Percentiles rank a stretch among this genome's conserved stretches.
These are phyloP conservation scores for Choreutis nemorana DNA, from an alignment of 2,888 invertebrate species.

Conservation along the genomic window DNA sequence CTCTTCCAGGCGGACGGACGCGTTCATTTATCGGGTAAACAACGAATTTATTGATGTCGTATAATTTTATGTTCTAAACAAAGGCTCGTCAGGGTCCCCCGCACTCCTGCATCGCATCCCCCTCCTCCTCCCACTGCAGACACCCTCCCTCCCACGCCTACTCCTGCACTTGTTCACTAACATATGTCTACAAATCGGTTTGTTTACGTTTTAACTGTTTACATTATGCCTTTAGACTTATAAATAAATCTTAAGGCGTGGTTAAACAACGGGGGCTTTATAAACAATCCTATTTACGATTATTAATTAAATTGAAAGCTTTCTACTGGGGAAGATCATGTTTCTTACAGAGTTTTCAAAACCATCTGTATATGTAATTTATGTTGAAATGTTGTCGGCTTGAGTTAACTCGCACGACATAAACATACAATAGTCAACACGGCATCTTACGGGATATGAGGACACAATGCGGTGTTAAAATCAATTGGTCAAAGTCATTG, in stretches of 20 bases:
- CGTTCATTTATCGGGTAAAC: conserved; percentile 57
- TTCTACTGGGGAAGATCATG: no score
- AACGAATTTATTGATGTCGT: conserved; percentile 62
- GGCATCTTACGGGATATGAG: conserved; percentile 20
- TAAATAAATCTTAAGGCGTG: conserved; percentile 33
- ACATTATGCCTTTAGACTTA: conserved; percentile 31
- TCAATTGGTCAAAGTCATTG: conserved; percentile 60
- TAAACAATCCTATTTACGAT: no score
- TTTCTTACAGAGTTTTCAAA: no score
- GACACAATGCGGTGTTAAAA: conserved; percentile 45
- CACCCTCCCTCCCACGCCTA: conserved; percentile 3
- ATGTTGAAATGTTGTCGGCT: conserved; percentile 10
- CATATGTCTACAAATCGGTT: conserved; percentile 49
- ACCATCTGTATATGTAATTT: conserved; percentile 3
- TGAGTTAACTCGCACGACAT: conserved; percentile 18
- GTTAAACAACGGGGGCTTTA: conserved; percentile 24
- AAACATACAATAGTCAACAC: conserved; percentile 27
- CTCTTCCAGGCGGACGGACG: conserved; percentile 33
- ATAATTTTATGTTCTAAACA: conserved; percentile 65
- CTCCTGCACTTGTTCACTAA: conserved; percentile 46
- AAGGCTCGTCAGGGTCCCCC: conserved; percentile 39
- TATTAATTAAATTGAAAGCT: no score
- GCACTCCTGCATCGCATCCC: conserved; percentile 10
- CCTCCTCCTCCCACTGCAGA: background rate
- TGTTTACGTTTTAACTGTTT: conserved; percentile 53